phyloP scores from a whole-genome alignment of 2,113 vertebrate genomes.

The Meles meles region DNA sequence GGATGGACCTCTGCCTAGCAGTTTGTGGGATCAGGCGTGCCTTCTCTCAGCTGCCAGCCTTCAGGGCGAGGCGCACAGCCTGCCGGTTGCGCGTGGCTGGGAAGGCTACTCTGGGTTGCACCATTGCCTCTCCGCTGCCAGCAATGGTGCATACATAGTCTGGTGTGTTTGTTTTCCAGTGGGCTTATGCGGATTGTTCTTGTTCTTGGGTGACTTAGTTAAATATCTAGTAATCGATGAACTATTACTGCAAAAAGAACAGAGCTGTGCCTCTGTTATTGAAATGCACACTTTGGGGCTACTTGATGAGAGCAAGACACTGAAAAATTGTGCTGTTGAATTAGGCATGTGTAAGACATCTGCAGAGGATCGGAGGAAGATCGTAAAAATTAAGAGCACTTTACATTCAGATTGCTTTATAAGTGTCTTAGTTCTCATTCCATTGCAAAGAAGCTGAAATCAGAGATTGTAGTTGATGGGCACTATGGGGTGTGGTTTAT shows the following conservation, averaged over 20 bases:
- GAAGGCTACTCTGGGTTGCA: background rate
- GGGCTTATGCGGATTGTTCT: background rate
- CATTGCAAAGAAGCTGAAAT: slow-evolving; percentile 3
- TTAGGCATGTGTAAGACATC: background rate
- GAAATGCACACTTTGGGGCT: background rate
- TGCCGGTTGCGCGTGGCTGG: too few species aligned
- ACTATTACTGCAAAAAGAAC: background rate
- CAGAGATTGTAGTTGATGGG: background rate
- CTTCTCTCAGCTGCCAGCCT: background rate
- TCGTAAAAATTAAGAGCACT: slow-evolving; percentile 28
- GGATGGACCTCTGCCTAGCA: background rate
- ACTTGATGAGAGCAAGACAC: background rate
- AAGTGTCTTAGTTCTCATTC: slow-evolving; percentile 14
- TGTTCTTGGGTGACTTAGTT: background rate
- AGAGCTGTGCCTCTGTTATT: background rate
- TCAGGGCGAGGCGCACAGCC: fast-evolving
- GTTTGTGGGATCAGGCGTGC: background rate
- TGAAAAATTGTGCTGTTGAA: background rate
- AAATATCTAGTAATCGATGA: slow-evolving; percentile 39
- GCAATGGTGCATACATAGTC: background rate
- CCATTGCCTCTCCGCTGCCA: background rate
- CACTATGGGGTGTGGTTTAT: background rate
- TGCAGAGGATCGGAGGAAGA: background rate
- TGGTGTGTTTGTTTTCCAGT: background rate
- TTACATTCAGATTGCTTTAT: slow-evolving; percentile 7